Evolutionary conservation across 2,888 invertebrate genomes (phyloP).

Genomic region (Rhamphomyia laevipes): DNA sequence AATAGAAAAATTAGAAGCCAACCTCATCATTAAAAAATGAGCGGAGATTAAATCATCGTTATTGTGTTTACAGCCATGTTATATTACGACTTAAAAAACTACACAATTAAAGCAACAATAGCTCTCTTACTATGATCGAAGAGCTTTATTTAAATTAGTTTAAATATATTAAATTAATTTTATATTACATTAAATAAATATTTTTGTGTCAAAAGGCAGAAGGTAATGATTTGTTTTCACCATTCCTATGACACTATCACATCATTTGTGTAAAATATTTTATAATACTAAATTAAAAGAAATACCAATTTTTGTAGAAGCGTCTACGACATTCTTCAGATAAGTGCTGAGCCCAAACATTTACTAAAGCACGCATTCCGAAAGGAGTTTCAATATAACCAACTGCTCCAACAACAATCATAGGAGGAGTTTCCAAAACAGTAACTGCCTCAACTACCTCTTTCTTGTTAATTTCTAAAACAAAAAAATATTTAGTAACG

Average conservation of each 20-base stretch:
- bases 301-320: slow-evolving; percentile 99
- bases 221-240: slow-evolving; percentile 29
- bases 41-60: slow-evolving; percentile 48
- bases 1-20: slow-evolving; percentile 43
- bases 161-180: slow-evolving; percentile 26
- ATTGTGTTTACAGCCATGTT: slow-evolving; percentile 29
- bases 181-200: no score
- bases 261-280: slow-evolving; percentile 16
- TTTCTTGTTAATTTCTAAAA: slow-evolving; percentile 95
- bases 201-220: slow-evolving; percentile 30
- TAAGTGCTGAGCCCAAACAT: slow-evolving; percentile 98
- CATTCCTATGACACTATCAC: slow-evolving; percentile 33
- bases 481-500: slow-evolving; percentile 12
- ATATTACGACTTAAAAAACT: slow-evolving; percentile 18
- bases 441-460: slow-evolving; percentile 99
- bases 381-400: slow-evolving; percentile 99
- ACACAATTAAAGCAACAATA: slow-evolving; percentile 34
- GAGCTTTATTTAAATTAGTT: slow-evolving; percentile 33
- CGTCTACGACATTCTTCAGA: slow-evolving; percentile 96
- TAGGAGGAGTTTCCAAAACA: slow-evolving; percentile 94
- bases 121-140: slow-evolving; percentile 63
- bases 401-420: slow-evolving; percentile 94
- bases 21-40: slow-evolving; percentile 51
- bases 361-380: slow-evolving; percentile 87
- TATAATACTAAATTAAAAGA: slow-evolving; percentile 14